Conservation (phyloP, 2,888 invertebrate genomes). For the Pandemis corylana region DNA sequence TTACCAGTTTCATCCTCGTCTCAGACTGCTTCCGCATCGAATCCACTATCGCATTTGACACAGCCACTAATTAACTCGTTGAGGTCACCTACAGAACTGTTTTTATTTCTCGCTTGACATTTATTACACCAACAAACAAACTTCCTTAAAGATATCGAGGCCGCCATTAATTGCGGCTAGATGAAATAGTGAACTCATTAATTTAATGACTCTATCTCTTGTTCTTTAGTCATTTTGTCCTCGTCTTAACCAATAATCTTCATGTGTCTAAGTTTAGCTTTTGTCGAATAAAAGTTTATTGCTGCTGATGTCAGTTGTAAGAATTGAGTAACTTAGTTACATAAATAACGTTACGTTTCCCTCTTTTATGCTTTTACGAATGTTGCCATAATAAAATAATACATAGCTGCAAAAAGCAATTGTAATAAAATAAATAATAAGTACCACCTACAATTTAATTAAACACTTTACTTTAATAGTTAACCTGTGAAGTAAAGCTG, state of each 20-base stretch:
- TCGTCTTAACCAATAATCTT: conserved; percentile 1
- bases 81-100: conserved; percentile 53
- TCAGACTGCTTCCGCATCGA: conserved; percentile 52
- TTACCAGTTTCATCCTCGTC: conserved; percentile 51
- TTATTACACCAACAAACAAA: conserved; percentile 40
- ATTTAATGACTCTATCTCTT: conserved; percentile 32
- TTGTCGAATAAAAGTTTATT: neutral
- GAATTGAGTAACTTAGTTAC: no score
- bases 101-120: conserved; percentile 48
- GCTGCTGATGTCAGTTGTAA: neutral
- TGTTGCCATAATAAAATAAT: neutral
- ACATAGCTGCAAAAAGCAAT: no score
- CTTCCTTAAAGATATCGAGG: conserved; percentile 54
- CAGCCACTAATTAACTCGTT: conserved; percentile 58
- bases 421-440: no score
- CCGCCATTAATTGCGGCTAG: conserved; percentile 46
- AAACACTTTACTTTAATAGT: conserved; percentile 13
- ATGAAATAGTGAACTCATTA: conserved; percentile 39
- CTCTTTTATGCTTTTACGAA: neutral
- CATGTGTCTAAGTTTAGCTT: neutral
- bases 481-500: conserved; percentile 33
- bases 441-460: neutral
- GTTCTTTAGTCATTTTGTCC: conserved; percentile 14
- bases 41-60: conserved; percentile 58
- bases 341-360: neutral